phyloP scores from a whole-genome alignment of 2,888 invertebrate genomes.

The Tinea trinotella region DNA sequence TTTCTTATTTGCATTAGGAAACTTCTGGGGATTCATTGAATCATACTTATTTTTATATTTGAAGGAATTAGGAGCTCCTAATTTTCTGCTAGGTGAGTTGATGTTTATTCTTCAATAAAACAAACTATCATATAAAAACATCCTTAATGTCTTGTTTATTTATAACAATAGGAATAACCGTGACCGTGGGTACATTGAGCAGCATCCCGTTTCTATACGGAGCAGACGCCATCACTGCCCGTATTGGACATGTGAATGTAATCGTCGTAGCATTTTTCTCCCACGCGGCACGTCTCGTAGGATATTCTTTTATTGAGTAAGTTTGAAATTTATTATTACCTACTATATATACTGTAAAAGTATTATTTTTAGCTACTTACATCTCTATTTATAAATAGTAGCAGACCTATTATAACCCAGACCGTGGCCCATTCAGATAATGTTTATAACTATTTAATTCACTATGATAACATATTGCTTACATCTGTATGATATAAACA shows the following conservation, averaged over 20 bases:
- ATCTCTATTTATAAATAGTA: not conserved
- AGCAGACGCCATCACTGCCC: slow-evolving; percentile 85
- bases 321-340: slow-evolving; percentile 32
- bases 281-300: slow-evolving; percentile 85
- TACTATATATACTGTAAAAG: not conserved
- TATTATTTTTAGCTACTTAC: not conserved
- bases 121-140: not conserved
- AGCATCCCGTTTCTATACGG: slow-evolving; percentile 89
- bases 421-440: slow-evolving; percentile 18
- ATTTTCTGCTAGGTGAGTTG: slow-evolving; percentile 83
- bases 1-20: slow-evolving; percentile 86
- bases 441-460: slow-evolving; percentile 4
- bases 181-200: slow-evolving; percentile 87
- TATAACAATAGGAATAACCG: slow-evolving; percentile 76
- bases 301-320: slow-evolving; percentile 90
- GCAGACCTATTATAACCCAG: slow-evolving; percentile 8
- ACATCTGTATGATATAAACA: slow-evolving; percentile 5
- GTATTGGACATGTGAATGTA: slow-evolving; percentile 86
- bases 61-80: slow-evolving; percentile 86
- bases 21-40: slow-evolving; percentile 92
- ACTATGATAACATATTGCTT: not conserved
- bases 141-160: not conserved
- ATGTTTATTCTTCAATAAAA: not conserved
- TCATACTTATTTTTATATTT: slow-evolving; percentile 90
- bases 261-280: slow-evolving; percentile 89